These are phyloP conservation scores for Danio aesculapii DNA, from an alignment of 2,797 vertebrate species.

Conservation along the genomic window DNA sequence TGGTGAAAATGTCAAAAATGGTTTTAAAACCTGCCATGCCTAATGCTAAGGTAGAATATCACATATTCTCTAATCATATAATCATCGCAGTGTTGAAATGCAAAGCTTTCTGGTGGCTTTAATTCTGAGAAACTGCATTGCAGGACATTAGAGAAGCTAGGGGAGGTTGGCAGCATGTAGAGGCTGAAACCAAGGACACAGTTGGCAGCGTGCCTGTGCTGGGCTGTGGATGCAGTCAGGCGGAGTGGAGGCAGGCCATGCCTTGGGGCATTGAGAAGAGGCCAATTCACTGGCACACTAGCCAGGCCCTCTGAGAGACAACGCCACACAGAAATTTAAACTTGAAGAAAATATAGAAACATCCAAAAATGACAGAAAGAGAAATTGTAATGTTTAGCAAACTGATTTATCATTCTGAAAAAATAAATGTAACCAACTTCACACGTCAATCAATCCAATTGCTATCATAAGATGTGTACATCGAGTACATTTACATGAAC, in stretches of 20 bases:
- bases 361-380: background rate
- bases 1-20: background rate
- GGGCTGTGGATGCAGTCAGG: slow-evolving; percentile 66
- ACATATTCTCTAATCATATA: slow-evolving; percentile 9
- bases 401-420: background rate
- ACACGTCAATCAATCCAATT: too few species aligned
- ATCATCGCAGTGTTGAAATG: slow-evolving; percentile 14
- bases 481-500: too few species aligned
- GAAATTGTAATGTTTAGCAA: background rate
- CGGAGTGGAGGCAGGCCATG: slow-evolving; percentile 74
- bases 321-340: slow-evolving; percentile 47
- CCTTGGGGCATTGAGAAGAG: slow-evolving; percentile 78
- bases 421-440: too few species aligned
- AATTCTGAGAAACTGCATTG: slow-evolving; percentile 51
- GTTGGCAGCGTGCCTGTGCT: slow-evolving; percentile 68
- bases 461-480: too few species aligned
- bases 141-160: slow-evolving; percentile 46
- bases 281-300: slow-evolving; percentile 68
- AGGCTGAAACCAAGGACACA: slow-evolving; percentile 64
- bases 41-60: background rate
- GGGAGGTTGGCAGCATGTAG: slow-evolving; percentile 54
- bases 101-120: slow-evolving; percentile 44
- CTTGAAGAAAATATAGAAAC: slow-evolving; percentile 29
- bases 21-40: background rate
- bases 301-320: slow-evolving; percentile 42